These are phyloP conservation scores for Drosophila anceps DNA, from an alignment of 2,888 invertebrate species.

Conservation along the genomic window DNA sequence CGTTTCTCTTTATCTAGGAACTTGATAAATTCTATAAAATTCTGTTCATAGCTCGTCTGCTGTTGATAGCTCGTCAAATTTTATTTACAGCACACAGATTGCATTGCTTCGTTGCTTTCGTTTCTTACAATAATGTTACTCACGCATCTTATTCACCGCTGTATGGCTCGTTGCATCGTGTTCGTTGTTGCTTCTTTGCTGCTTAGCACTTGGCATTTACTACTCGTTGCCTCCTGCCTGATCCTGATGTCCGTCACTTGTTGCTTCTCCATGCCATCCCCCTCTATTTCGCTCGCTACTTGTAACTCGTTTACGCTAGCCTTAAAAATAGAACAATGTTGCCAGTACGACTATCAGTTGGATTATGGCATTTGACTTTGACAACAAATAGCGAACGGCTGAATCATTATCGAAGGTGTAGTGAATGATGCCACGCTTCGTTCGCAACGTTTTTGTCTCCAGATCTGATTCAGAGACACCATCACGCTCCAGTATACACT, in stretches of 20 bases:
- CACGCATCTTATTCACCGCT: background rate
- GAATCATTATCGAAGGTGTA: conserved; percentile 41
- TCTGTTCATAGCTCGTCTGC: no score
- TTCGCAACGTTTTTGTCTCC: conserved; percentile 12
- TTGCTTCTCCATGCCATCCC: background rate
- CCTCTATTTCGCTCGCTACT: background rate
- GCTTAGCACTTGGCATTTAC: no score
- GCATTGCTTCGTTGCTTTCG: background rate
- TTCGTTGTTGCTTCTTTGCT: background rate
- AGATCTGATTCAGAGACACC: background rate
- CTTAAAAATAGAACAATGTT: background rate
- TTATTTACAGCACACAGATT: background rate
- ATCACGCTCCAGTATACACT: conserved; percentile 39
- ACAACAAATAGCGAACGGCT: background rate
- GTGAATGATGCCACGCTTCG: conserved; percentile 40
- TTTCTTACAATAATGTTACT: background rate
- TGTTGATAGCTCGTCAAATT: background rate
- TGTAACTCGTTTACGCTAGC: background rate
- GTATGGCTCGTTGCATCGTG: background rate
- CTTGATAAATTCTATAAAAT: background rate
- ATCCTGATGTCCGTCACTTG: background rate
- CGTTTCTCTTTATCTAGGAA: background rate
- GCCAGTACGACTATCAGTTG: background rate
- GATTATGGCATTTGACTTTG: background rate
- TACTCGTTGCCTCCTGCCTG: background rate